Base-by-base conservation (phyloP, 92 coral and sea anemone genomes). In the Palythoa grandiflora region DNA sequence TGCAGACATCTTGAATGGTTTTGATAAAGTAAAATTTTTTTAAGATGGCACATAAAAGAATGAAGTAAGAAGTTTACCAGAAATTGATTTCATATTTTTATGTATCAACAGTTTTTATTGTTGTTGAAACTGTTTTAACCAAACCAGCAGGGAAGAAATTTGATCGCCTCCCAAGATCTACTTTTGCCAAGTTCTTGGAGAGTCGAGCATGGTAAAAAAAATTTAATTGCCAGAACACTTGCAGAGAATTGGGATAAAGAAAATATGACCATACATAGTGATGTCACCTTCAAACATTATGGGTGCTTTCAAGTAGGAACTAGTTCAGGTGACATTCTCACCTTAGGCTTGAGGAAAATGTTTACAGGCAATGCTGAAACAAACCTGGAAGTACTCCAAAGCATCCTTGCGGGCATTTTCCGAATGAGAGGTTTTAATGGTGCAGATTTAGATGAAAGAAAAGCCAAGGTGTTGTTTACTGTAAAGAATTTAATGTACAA, bases 21-120 rank as follows among this genome's bases (percentile, higher is more conserved):
- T 76, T 78, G 83, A 78, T n/a, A 53, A 78, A 78, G 83, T 38
- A 0, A 78, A 10, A 6, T 78, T 16, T 78, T 78, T 78, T 78
- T 52, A 78, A 38, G 71, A 35, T 54, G 84, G 84, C 71, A 57
- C 14, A 50, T 78, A 78, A 38, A 78, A 78, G 11, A 78, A 78
- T 78, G 84, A 57, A 78, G 84, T 78, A 55, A 78, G 71, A 19
- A 57, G 84, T 78, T 78, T 59, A 78, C 83, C 83, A 78, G 55
- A 78, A 79, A 36, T 65, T 79, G 15, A 47, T 79, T 36, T 79
- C 84, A 55, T 39, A 66, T 66, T 20, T 60, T n/a, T 8, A 79
- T 60, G 72, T 79, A 5, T 57, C 71, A 3, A 38, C 83, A n/a
- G 47, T 79, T 13, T 47, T 59, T 19, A 2, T 35, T 14, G 73